A percentile compares a stretch with the other conserved stretches of the same genome.
phyloP scores from a whole-genome alignment of 2,797 vertebrate species.

The Chelonia mydas region DNA sequence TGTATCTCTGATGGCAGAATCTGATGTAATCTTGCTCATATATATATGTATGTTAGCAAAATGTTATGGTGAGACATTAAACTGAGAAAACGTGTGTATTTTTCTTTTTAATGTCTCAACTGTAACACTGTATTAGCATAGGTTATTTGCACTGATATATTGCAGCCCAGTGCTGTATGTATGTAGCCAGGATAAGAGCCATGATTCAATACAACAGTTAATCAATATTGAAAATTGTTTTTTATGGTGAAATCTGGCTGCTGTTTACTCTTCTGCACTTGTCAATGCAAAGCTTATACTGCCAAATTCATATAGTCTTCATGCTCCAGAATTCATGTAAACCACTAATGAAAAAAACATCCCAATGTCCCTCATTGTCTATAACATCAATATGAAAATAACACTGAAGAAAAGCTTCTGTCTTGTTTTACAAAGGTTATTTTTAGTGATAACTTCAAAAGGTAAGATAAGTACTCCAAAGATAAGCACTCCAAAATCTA shows the following conservation, averaged over 20 bases:
- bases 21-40: not conserved
- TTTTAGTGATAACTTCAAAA: not conserved
- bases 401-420: not conserved
- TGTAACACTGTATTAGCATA: not conserved
- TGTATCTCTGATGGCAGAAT: not conserved
- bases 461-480: not conserved
- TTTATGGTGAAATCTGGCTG: not conserved
- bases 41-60: too few species aligned
- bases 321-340: slow-evolving; percentile 14
- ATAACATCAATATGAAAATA: not conserved
- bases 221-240: not conserved
- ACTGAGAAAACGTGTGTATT: not conserved
- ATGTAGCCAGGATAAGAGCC: not conserved
- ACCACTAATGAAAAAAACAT: not conserved
- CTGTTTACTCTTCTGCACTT: not conserved
- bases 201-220: slow-evolving; percentile 17
- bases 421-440: not conserved
- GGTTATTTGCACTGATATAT: rapidly evolving
- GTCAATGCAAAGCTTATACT: not conserved
- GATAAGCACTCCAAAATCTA: not conserved
- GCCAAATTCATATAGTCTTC: not conserved
- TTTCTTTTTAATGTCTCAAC: not conserved
- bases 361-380: not conserved
- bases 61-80: not conserved
- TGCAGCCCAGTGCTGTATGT: not conserved